These are phyloP conservation scores for Selene dorsalis DNA, from an alignment of 2,797 vertebrate species.

Conservation along the genomic window DNA sequence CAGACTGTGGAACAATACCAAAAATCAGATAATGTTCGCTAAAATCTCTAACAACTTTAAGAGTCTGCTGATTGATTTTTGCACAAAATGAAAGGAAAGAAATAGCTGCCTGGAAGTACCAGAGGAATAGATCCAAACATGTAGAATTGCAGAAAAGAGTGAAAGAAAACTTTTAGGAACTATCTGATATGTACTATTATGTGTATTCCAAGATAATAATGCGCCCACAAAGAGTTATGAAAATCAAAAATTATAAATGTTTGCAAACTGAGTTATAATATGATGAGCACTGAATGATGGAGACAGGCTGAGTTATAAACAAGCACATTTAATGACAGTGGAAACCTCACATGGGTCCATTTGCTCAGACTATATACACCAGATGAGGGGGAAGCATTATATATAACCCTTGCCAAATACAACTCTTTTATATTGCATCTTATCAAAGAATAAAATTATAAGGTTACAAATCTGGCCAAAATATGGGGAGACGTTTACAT, in stretches of 20 bases:
- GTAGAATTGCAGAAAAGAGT: neutral
- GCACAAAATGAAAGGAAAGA: neutral
- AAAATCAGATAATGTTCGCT: neutral
- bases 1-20: neutral
- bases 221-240: constrained; percentile 9
- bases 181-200: neutral
- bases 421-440: constrained; percentile 69
- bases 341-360: constrained; percentile 57
- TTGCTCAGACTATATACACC: constrained; percentile 50
- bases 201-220: constrained; percentile 5
- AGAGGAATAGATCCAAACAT: neutral
- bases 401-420: constrained; percentile 50
- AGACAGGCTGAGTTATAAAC: constrained; percentile 67
- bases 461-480: constrained; percentile 59
- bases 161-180: neutral
- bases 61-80: neutral
- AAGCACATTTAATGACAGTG: constrained; percentile 73
- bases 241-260: neutral
- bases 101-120: neutral
- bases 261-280: constrained; percentile 26
- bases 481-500: constrained; percentile 61
- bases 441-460: constrained; percentile 54
- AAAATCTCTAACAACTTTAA: neutral
- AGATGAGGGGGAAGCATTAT: constrained; percentile 54
- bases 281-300: constrained; percentile 48